These are phyloP conservation scores for Suillia variegata DNA, from an alignment of 2,888 invertebrate genomes.

Conservation along the genomic window DNA sequence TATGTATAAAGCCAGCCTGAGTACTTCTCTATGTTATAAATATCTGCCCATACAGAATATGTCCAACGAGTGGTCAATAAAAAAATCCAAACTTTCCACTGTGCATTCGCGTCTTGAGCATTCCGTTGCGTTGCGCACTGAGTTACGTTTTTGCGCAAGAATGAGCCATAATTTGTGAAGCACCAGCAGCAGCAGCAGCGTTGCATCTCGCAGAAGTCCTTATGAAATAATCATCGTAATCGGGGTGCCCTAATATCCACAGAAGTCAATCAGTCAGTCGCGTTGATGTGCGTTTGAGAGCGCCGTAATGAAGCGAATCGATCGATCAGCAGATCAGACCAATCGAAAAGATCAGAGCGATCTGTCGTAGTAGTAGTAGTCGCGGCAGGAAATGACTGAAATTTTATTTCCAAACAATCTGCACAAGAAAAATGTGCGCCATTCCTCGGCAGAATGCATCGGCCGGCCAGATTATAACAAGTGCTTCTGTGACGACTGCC, in stretches of 20 bases:
- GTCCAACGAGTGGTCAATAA: too few relatives aligned
- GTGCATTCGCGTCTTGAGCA: neutral
- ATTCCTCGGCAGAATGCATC: neutral
- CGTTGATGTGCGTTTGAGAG: neutral
- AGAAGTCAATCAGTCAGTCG: neutral
- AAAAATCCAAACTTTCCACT: too few relatives aligned
- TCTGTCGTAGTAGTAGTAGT: too few relatives aligned
- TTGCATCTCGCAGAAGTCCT: neutral
- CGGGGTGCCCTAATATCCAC: constrained; percentile 17
- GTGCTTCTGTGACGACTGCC: too few relatives aligned
- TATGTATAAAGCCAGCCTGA: too few relatives aligned
- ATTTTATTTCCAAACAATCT: neutral
- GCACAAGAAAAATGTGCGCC: too few relatives aligned
- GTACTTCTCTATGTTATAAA: too few relatives aligned
- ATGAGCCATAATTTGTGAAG: neutral
- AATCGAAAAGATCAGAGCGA: too few relatives aligned
- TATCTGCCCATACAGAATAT: too few relatives aligned
- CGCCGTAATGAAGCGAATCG: neutral
- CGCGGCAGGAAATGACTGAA: neutral
- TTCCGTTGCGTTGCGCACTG: too few relatives aligned
- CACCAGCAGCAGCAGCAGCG: neutral
- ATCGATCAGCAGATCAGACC: neutral
- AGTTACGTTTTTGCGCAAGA: neutral
- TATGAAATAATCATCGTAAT: constrained; percentile 36
- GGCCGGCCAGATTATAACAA: neutral